Conservation (phyloP, 2,888 invertebrate genomes). For the Aquatica leii region DNA sequence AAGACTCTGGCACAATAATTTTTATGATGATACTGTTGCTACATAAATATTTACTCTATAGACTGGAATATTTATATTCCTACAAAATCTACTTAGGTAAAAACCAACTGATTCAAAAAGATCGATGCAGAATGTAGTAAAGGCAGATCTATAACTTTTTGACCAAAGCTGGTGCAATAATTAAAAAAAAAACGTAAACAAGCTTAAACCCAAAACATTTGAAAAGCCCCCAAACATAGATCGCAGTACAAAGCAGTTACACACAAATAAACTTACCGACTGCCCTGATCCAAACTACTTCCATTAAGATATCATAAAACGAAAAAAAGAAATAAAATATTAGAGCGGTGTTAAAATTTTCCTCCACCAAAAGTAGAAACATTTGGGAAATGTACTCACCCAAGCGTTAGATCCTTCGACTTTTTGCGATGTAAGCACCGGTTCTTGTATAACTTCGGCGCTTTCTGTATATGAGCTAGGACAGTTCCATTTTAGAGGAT, state of each 20-base stretch:
- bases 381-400: slow-evolving; percentile 48
- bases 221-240: too few relatives aligned
- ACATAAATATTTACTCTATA: too few relatives aligned
- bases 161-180: too few relatives aligned
- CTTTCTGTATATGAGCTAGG: slow-evolving; percentile 45
- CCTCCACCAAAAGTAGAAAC: background rate
- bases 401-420: slow-evolving; percentile 55
- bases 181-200: too few relatives aligned
- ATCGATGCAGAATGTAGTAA: too few relatives aligned
- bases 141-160: too few relatives aligned
- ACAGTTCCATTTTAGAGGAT: slow-evolving; percentile 55
- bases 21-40: background rate
- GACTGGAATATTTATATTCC: too few relatives aligned
- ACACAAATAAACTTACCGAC: background rate
- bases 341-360: background rate
- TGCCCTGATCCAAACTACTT: background rate
- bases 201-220: too few relatives aligned
- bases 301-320: slow-evolving; percentile 7
- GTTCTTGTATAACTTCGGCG: slow-evolving; percentile 51
- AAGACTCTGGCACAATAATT: too few relatives aligned
- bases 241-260: too few relatives aligned
- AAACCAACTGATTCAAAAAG: too few relatives aligned
- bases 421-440: slow-evolving; percentile 53
- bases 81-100: too few relatives aligned
- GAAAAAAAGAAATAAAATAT: slow-evolving; percentile 5